Percentiles rank a stretch among this genome's conserved stretches.
These are phyloP conservation scores for Channa striata DNA, from an alignment of 2,797 vertebrate genomes.

Conservation along the genomic window DNA sequence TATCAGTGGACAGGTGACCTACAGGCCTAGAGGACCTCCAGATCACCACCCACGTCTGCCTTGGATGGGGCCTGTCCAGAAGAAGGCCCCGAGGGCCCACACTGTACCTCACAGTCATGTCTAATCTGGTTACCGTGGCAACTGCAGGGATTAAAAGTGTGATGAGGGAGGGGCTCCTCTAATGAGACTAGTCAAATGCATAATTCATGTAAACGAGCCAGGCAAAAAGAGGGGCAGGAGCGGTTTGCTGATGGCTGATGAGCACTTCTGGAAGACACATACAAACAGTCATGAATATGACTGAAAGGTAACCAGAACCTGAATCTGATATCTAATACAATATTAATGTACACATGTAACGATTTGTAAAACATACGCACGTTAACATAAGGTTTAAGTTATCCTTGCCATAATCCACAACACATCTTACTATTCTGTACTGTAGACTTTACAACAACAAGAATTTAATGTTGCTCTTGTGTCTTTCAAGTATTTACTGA, in stretches of 20 bases:
- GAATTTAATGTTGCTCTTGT: not conserved
- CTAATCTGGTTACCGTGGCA: slow-evolving; percentile 80
- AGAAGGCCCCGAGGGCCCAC: slow-evolving; percentile 67
- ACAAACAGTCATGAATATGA: slow-evolving; percentile 28
- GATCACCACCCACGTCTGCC: slow-evolving; percentile 51
- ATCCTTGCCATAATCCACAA: not conserved
- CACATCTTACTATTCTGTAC: not conserved
- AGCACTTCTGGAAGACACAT: slow-evolving; percentile 44
- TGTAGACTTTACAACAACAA: slow-evolving; percentile 12
- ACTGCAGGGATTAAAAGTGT: slow-evolving; percentile 76
- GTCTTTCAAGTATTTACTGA: not conserved
- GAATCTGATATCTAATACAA: not conserved
- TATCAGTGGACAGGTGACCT: slow-evolving; percentile 77
- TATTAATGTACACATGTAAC: slow-evolving; percentile 19
- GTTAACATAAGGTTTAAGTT: not conserved
- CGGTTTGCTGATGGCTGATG: slow-evolving; percentile 61
- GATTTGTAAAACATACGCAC: slow-evolving; percentile 16
- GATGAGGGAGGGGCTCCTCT: slow-evolving; percentile 73
- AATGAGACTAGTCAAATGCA: slow-evolving; percentile 81
- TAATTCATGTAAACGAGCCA: slow-evolving; percentile 81
- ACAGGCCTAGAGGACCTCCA: slow-evolving; percentile 52
- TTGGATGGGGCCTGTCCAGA: slow-evolving; percentile 67
- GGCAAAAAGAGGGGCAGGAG: slow-evolving; percentile 31
- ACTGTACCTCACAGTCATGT: slow-evolving; percentile 70
- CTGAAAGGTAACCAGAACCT: slow-evolving; percentile 18